Conservation (phyloP, 1,140 invertebrate genomes). For the Sesamia nonagrioides region DNA sequence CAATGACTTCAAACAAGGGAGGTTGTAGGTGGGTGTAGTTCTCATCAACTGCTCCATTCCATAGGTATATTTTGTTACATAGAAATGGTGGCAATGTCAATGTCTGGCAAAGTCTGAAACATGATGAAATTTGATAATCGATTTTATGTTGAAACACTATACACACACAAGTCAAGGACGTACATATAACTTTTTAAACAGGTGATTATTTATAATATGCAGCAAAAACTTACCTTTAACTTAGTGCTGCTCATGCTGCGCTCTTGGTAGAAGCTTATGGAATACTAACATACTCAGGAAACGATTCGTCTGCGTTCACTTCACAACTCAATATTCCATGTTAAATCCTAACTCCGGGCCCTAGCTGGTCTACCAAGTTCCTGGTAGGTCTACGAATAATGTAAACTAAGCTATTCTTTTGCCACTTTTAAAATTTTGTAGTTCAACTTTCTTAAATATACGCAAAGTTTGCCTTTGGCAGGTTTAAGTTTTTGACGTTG, state of each 20-base stretch:
- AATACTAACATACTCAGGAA: conserved; percentile 78
- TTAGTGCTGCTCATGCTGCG: conserved; percentile 71
- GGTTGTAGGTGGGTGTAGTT: conserved; percentile 69
- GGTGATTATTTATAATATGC: not conserved
- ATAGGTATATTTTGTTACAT: conserved; percentile 74
- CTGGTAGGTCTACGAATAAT: no score
- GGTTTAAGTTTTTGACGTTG: not conserved
- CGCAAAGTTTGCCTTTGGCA: not conserved
- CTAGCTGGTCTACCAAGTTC: conserved; percentile 68
- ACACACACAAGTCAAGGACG: not conserved
- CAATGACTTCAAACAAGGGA: conserved; percentile 57
- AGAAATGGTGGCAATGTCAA: conserved; percentile 70
- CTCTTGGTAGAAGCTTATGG: conserved; percentile 73
- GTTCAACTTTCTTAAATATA: conserved; percentile 4
- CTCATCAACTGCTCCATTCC: conserved; percentile 74
- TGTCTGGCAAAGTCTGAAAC: no score
- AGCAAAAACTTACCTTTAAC: conserved; percentile 59
- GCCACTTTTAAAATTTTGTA: conserved; percentile 28
- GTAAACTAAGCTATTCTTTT: conserved; percentile 60
- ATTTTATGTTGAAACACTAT: not conserved
- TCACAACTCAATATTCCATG: conserved; percentile 72
- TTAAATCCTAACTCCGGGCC: conserved; percentile 64
- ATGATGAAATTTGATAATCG: not conserved
- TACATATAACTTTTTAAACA: not conserved
- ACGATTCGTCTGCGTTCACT: conserved; percentile 71